A percentile compares a stretch with the other conserved stretches of the same genome.
phyloP scores from a whole-genome alignment of 1,140 invertebrate genomes.

The Tetranychus cinnabarinus region DNA sequence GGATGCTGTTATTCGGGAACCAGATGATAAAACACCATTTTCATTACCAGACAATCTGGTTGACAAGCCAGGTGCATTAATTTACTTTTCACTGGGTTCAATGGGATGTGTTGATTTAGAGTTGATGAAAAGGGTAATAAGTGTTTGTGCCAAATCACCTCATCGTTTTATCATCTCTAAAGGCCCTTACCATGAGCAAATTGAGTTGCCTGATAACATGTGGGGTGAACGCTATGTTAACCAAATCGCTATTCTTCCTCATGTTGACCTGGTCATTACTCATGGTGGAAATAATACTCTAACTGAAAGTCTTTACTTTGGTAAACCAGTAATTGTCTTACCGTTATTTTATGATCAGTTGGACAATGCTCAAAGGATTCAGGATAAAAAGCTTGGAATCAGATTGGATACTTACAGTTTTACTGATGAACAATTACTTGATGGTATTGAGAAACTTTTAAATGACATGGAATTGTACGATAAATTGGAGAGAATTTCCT shows the following conservation, averaged over 20 bases:
- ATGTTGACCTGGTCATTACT: constrained; percentile 15
- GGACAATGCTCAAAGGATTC: constrained; percentile 9
- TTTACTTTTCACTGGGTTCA: constrained; percentile 4
- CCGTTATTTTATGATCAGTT: constrained; percentile 9
- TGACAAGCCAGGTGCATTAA: constrained; percentile 1
- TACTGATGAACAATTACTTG: constrained; percentile 2
- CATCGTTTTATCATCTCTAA: constrained; percentile 4
- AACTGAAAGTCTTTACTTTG: constrained; percentile 1
- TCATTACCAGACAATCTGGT: background rate
- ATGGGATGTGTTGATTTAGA: constrained; percentile 1
- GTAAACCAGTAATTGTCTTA: constrained; percentile 2
- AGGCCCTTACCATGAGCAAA: background rate
- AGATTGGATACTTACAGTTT: background rate
- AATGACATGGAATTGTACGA: background rate
- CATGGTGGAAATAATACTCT: constrained; percentile 16
- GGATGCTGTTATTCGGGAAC: background rate
- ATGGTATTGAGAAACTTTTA: constrained; percentile 6
- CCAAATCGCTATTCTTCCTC: constrained; percentile 1
- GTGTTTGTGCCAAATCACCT: constrained; percentile 1
- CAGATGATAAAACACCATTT: background rate
- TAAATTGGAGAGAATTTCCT: background rate
- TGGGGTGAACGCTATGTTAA: constrained; percentile 5
- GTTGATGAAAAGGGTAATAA: constrained; percentile 1
- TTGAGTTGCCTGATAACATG: constrained; percentile 2
- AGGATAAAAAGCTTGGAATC: constrained; percentile 5